Evolutionary conservation across 2,113 vertebrate genomes (phyloP).

Genomic region (Otis tarda): DNA sequence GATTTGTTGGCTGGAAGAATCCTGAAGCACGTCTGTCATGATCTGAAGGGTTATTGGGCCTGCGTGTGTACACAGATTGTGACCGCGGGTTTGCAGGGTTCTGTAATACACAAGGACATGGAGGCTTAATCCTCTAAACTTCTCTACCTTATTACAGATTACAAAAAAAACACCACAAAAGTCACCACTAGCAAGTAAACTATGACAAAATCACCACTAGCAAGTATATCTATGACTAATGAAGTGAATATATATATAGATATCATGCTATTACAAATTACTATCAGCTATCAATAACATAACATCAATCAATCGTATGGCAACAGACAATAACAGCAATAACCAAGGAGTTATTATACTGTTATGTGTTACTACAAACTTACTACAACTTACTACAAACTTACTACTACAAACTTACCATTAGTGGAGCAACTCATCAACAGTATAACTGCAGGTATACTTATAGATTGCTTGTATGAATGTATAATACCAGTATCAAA

Average conservation of each 20-base stretch:
- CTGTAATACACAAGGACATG: background rate
- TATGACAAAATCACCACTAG: background rate
- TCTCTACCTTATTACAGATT: background rate
- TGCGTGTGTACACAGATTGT: accelerated
- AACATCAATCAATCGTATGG: background rate
- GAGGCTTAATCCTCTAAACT: background rate
- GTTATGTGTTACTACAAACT: background rate
- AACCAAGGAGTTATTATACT: background rate
- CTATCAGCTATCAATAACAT: background rate
- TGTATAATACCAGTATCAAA: background rate
- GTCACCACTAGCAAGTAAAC: background rate
- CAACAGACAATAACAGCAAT: background rate
- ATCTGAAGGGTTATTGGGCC: background rate
- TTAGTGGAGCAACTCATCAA: background rate
- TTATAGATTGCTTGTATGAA: background rate
- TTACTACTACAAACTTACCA: background rate
- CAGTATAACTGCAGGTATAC: background rate
- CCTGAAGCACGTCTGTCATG: background rate
- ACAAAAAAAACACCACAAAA: background rate
- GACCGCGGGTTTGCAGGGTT: background rate
- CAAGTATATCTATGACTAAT: background rate
- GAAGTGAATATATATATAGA: background rate
- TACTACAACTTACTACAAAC: too few species aligned
- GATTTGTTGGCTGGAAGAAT: background rate
- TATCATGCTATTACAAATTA: background rate